Evolutionary conservation across 2,888 invertebrate genomes (phyloP).

Genomic region (Onthophagus sagittarius): DNA sequence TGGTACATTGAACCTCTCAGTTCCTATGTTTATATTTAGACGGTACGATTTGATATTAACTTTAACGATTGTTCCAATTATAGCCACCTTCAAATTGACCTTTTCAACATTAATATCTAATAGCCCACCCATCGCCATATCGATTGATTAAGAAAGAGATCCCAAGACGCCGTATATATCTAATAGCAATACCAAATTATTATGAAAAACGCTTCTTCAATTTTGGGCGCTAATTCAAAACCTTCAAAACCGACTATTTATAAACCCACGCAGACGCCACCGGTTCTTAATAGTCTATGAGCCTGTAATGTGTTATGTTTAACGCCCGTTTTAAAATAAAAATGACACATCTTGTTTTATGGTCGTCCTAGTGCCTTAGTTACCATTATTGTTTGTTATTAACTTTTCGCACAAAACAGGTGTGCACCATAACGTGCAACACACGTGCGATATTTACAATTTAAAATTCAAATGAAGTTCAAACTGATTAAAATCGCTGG

Average conservation of each 20-base stretch:
- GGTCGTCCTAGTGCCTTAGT: too few species aligned
- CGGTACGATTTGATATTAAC: background rate
- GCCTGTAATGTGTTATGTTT: background rate
- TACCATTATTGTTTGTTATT: too few species aligned
- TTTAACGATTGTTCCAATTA: background rate
- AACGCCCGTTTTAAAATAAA: background rate
- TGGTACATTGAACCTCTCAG: slow-evolving; percentile 1
- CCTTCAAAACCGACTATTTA: background rate
- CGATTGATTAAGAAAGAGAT: background rate
- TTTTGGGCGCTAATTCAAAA: background rate
- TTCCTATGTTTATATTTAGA: slow-evolving; percentile 6
- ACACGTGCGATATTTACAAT: too few species aligned
- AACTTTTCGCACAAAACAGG: too few species aligned
- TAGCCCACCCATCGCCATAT: background rate
- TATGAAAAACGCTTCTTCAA: background rate
- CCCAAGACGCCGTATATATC: background rate
- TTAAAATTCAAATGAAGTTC: too few species aligned
- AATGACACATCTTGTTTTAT: background rate
- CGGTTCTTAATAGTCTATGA: background rate
- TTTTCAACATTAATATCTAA: background rate
- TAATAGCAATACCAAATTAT: background rate
- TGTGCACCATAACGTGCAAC: too few species aligned
- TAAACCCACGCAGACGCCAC: background rate
- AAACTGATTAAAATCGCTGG: too few species aligned
- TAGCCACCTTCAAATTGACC: background rate